Evolutionary conservation across 2,797 vertebrate species (phyloP).

Genomic region (Numenius phaeopus): DNA sequence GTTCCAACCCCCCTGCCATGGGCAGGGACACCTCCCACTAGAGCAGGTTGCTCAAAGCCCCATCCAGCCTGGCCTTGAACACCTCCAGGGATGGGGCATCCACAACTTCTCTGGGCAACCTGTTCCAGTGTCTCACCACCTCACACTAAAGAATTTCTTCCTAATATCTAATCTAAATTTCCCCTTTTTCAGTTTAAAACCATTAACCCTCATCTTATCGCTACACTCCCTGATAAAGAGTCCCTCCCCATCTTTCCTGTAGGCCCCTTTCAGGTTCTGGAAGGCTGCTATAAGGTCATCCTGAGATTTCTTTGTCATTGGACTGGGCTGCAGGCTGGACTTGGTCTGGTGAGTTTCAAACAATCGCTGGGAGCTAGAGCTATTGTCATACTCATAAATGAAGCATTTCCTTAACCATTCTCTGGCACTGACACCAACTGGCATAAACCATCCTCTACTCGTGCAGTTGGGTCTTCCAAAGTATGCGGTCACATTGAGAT

Average conservation of each 20-base stretch:
- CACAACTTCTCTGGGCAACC: neutral
- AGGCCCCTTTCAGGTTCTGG: neutral
- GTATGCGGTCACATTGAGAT: neutral
- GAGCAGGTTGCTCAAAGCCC: neutral
- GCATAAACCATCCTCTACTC: neutral
- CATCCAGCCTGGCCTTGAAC: neutral
- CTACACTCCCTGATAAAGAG: neutral
- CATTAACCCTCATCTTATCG: neutral
- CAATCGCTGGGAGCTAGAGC: neutral
- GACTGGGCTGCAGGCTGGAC: neutral
- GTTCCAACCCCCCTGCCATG: neutral
- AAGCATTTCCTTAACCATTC: neutral
- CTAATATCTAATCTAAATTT: neutral
- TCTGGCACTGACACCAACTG: neutral
- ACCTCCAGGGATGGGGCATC: neutral
- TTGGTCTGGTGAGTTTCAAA: neutral
- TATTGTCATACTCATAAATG: neutral
- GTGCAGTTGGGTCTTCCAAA: neutral
- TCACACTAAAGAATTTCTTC: neutral
- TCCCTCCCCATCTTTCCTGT: neutral
- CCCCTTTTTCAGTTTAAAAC: neutral
- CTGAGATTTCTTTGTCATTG: neutral
- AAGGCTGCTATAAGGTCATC: neutral
- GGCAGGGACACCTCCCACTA: neutral
- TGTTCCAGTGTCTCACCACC: neutral